Percentiles rank a stretch among this genome's conserved stretches.
These are phyloP conservation scores for Oncorhynchus keta DNA, from an alignment of 2,113 vertebrate species.

Conservation along the genomic window DNA sequence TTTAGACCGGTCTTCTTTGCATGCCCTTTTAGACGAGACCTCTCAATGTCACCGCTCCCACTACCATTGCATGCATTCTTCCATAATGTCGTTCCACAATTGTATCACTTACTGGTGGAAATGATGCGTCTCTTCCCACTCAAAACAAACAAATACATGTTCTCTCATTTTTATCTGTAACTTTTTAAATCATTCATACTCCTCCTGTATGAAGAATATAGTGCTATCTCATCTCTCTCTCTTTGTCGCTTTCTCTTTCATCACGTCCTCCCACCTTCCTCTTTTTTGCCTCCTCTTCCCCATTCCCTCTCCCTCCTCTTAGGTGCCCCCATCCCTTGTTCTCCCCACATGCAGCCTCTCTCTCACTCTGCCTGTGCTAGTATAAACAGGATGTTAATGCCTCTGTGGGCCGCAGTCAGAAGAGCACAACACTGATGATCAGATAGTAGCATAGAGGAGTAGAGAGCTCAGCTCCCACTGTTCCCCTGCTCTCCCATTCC, in stretches of 20 bases:
- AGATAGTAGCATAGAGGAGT: constrained; percentile 56
- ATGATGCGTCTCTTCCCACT: background rate
- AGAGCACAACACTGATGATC: constrained; percentile 64
- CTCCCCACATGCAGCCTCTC: background rate
- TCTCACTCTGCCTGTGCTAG: background rate
- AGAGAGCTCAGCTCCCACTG: constrained; percentile 37
- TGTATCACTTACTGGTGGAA: background rate
- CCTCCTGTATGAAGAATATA: background rate
- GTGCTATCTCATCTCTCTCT: background rate
- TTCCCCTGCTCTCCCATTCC: constrained; percentile 34
- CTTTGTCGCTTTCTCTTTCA: background rate
- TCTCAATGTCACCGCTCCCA: background rate
- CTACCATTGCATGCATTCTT: background rate
- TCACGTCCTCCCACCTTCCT: background rate
- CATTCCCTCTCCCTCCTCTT: background rate
- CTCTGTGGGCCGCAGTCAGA: constrained; percentile 53
- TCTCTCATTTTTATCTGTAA: too few species aligned
- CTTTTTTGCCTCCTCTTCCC: background rate
- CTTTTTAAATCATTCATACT: too few species aligned
- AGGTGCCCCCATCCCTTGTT: background rate
- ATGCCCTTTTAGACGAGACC: background rate
- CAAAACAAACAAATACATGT: background rate
- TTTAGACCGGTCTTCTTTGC: background rate
- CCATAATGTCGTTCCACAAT: background rate
- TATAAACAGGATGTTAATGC: constrained; percentile 77